These are phyloP conservation scores for Engystomops pustulosus DNA, from an alignment of 2,113 vertebrate species.

Conservation along the genomic window DNA sequence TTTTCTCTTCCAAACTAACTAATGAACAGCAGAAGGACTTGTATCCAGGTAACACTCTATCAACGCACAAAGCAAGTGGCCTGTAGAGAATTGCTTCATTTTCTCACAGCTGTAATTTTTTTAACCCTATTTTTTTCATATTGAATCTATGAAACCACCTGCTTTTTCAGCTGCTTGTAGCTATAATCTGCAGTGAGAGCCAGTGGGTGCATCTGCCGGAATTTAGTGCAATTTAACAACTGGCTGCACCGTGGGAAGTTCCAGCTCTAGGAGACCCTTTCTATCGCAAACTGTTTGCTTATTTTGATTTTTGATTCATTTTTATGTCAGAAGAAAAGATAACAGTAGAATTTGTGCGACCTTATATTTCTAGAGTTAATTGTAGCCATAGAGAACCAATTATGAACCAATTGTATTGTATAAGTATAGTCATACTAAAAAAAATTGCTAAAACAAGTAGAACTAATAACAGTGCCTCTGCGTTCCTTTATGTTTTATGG, in stretches of 20 bases:
- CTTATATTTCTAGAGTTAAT: background rate
- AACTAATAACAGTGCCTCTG: too few relatives aligned
- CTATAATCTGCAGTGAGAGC: conserved; percentile 23
- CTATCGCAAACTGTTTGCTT: background rate
- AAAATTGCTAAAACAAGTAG: too few relatives aligned
- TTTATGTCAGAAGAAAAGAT: background rate
- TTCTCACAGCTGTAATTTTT: conserved; percentile 58
- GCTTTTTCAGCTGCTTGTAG: conserved; percentile 55
- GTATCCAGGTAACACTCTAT: conserved; percentile 44
- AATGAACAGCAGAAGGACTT: conserved; percentile 34
- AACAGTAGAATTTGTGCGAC: too few relatives aligned
- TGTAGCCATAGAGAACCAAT: background rate
- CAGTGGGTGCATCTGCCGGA: conserved; percentile 19
- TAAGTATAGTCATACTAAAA: too few relatives aligned
- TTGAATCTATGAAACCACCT: conserved; percentile 51
- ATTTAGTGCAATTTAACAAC: conserved; percentile 40
- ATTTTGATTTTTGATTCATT: background rate
- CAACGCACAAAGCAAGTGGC: conserved; percentile 17
- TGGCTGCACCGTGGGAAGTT: conserved; percentile 21
- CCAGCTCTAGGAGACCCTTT: background rate
- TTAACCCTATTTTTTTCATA: conserved; percentile 54
- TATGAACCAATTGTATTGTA: too few relatives aligned
- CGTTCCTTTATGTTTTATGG: too few relatives aligned
- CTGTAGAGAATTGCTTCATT: conserved; percentile 40
- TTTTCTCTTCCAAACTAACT: conserved; percentile 27